phyloP scores from a whole-genome alignment of 1,140 invertebrate genomes.

The Augochlora pura region DNA sequence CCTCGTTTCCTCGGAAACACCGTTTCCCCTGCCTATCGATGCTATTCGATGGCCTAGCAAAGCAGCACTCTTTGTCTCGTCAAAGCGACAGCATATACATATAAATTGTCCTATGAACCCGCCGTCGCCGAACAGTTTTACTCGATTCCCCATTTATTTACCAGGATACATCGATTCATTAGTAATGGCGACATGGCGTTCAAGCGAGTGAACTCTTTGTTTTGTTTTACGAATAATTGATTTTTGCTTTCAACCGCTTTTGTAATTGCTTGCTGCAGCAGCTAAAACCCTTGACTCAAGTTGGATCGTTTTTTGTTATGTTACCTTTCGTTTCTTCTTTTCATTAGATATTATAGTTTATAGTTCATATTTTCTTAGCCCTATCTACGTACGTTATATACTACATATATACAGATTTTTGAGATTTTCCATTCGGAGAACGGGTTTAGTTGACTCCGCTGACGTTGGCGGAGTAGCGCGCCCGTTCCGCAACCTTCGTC shows the following conservation, averaged over 20 bases:
- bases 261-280: slow-evolving; percentile 68
- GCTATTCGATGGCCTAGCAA: slow-evolving; percentile 58
- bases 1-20: slow-evolving; percentile 13
- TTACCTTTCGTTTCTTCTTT: slow-evolving; percentile 19
- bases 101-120: slow-evolving; percentile 45
- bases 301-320: slow-evolving; percentile 62
- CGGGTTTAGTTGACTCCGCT: slow-evolving; percentile 18
- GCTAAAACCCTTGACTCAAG: slow-evolving; percentile 80
- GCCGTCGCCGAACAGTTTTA: slow-evolving; percentile 9
- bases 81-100: slow-evolving; percentile 61
- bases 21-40: slow-evolving; percentile 38
- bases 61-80: slow-evolving; percentile 67
- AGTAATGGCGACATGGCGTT: slow-evolving; percentile 5
- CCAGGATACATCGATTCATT: not conserved
- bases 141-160: not conserved
- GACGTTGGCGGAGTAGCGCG: slow-evolving; percentile 18
- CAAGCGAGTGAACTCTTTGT: slow-evolving; percentile 39
- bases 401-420: slow-evolving; percentile 10
- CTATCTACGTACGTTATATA: slow-evolving; percentile 8
- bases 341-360: not conserved
- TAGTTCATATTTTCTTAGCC: not conserved
- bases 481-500: slow-evolving; percentile 9
- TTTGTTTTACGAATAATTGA: slow-evolving; percentile 50
- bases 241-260: slow-evolving; percentile 44
- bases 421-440: slow-evolving; percentile 28